A percentile compares a stretch with the other conserved stretches of the same genome.
Conservation (phyloP, 2,113 vertebrate species). For the Orthochromis malagaraziensis region DNA sequence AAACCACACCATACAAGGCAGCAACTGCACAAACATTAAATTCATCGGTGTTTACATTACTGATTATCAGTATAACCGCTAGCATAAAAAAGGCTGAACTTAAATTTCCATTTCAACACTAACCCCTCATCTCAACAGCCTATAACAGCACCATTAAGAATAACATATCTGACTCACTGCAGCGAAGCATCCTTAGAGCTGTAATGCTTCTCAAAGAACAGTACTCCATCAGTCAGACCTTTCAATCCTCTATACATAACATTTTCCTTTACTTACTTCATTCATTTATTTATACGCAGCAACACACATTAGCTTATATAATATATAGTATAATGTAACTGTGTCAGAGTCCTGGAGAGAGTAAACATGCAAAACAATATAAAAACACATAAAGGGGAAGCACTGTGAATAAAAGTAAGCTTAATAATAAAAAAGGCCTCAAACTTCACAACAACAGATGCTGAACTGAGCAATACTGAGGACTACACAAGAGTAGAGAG, state of each 20-base stretch:
- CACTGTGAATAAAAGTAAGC: not conserved
- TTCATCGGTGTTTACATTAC: not conserved
- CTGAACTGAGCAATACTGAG: not conserved
- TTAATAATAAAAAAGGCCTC: not conserved
- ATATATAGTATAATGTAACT: not conserved
- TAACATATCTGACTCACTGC: not conserved
- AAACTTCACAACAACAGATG: not conserved
- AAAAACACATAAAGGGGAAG: not conserved
- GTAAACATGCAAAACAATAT: not conserved
- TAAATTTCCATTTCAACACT: not conserved
- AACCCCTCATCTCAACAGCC: not conserved
- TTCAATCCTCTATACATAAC: not conserved
- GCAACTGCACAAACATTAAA: not conserved
- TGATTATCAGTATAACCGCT: not conserved
- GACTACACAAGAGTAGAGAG: not conserved
- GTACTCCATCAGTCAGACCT: not conserved
- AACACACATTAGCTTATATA: not conserved
- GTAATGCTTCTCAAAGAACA: not conserved
- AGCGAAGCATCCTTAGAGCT: not conserved
- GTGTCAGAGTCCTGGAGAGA: not conserved
- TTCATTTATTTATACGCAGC: not conserved
- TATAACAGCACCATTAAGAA: not conserved
- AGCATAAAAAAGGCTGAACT: not conserved
- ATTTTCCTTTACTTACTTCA: not conserved
- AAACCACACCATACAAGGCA: not conserved